Evolutionary conservation across 1,140 invertebrate genomes (phyloP).

Genomic region (Hetaerina americana): DNA sequence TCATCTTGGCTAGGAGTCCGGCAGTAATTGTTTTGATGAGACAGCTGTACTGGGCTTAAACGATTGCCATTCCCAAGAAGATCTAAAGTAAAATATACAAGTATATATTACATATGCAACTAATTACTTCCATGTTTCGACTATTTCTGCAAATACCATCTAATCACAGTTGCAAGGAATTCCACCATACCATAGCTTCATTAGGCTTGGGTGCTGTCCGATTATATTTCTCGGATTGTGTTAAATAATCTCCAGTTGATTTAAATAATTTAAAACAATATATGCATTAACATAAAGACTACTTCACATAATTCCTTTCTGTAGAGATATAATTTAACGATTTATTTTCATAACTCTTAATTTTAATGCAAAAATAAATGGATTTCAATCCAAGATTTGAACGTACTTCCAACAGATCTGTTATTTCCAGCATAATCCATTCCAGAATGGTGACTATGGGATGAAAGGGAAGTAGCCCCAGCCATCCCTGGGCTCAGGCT

Average conservation of each 20-base stretch:
- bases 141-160: too few relatives aligned
- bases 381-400: neutral
- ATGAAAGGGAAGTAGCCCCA: neutral
- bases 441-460: neutral
- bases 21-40: slow-evolving; percentile 32
- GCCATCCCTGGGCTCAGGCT: neutral
- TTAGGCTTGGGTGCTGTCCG: too few relatives aligned
- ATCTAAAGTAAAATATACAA: neutral
- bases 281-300: neutral
- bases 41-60: slow-evolving; percentile 33
- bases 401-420: neutral
- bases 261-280: neutral
- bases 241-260: neutral
- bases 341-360: too few relatives aligned
- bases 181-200: too few relatives aligned
- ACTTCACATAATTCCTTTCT: neutral
- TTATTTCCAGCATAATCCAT: neutral
- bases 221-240: too few relatives aligned
- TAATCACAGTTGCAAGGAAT: too few relatives aligned
- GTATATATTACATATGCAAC: too few relatives aligned
- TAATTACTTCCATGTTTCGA: too few relatives aligned
- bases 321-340: neutral
- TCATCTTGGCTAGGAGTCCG: slow-evolving; percentile 34
- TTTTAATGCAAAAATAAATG: too few relatives aligned
- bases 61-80: slow-evolving; percentile 13